Evolutionary conservation across 1,140 invertebrate species (phyloP), one percentile per base, ranked within the genome.

Genomic region (Conus ventricosus): DNA sequence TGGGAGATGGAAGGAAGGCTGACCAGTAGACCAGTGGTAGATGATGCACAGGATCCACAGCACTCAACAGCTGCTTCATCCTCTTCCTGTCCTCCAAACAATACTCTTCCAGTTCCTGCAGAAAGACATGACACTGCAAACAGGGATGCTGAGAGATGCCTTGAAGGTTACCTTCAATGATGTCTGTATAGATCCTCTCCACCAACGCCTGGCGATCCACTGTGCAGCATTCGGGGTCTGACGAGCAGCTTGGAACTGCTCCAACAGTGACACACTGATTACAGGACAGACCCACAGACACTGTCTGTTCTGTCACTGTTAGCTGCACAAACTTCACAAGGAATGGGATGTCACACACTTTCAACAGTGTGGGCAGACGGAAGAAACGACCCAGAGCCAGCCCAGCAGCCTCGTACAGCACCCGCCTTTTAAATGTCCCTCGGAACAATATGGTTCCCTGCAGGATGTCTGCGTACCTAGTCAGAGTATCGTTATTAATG

Each of bases 11-110:
- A 23, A 11, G 25, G 15, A 53, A 39, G 8, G 17, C 57, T 0
- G 84, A 85, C 84, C 84, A 85, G 84, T 85, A 85, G 53, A 85
- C 23, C n/a, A 85, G 60, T 7, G 84, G 84, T 67, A 85, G n/a
- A 5, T 51, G 23, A 67, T 85, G 84, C 27, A 63, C 84, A 27
- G 84, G 55, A 51, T 85, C 84, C 17, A 85, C 60, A 11, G 60
- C 84, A 15, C 20, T 27, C 10, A 63, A 10, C 39, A 85, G 20
- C 63, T 67, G 84, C 51, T 71, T 20, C 27, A 71, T 25, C 5
- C 23, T 23, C 15, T 71, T 71, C 23, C 6, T 75, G 39, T 54
- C 20, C 60, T n/a, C 2, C 0, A 23, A 4, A 85, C 8, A 53
- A 63, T 53, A 85, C 5, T 51, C 39, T 17, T 75, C 63, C 25